Base-by-base conservation (phyloP, 2,888 invertebrate species). In the Cinara cedri region DNA sequence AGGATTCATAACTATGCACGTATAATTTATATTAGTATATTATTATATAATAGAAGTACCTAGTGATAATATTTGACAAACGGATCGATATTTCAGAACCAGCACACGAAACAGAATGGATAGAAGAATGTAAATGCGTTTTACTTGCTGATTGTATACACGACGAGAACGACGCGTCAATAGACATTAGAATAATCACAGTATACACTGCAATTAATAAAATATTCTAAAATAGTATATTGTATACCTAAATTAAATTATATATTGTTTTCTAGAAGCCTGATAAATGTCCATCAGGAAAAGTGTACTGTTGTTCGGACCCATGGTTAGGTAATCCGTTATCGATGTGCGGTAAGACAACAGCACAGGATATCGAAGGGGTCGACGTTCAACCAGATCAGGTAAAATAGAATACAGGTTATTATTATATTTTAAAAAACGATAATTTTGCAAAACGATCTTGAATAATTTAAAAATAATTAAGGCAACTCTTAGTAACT, bases 101-200 rank as follows among this genome's bases (percentile, higher is more conserved):
- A 13, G 49, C 46, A 0, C 34, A 49, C 0, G 49, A 78, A 49
- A 62, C 26, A 11, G 78, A 78, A 78, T 78, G 78, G 78, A 8
- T 49, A 14, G 70, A 78, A 78, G 78, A 78, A n/a, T 78, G 78
- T 24, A 78, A 51, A 60, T 78, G 78, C 49, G 70, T 78, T 42
- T 19, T 26, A 9, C 10, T 24, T 3, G 26, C 60, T 13, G 68
- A 78, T 19, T 78, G 78, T 21, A 14, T 51, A 51, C 3, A 57
- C 11, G 21, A 78, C 6, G 57, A 57, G 49, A 60, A 60, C 42
- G 68, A 68, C 34, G 46, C 78, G n/a, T 42, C 70, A 19, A 70
- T 78, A 34, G 78, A 78, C 16, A 78, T 78, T 1, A n/a, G 78
- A 78, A 78, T 78, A 78, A 65, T 78, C 13, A 78, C 78, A 49